Evolutionary conservation across 1,140 invertebrate genomes (phyloP).

Genomic region (Atta colombica): DNA sequence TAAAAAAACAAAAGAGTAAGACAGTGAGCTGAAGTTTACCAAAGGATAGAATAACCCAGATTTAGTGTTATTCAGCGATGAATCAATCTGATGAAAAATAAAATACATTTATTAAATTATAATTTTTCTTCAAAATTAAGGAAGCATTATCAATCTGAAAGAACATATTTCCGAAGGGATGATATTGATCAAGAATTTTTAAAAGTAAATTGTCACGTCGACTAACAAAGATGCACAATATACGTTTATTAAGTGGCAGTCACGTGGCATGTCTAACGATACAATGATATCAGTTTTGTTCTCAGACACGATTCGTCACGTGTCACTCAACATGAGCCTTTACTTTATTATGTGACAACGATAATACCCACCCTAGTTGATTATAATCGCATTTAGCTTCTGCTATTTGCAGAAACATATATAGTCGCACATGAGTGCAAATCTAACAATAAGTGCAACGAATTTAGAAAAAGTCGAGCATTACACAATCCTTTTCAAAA

Average conservation of each 20-base stretch:
- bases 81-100: not conserved
- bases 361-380: slow-evolving; percentile 68
- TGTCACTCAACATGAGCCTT: slow-evolving; percentile 80
- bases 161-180: not conserved
- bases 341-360: slow-evolving; percentile 80
- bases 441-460: not conserved
- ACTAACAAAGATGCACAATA: slow-evolving; percentile 76
- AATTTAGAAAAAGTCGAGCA: not conserved
- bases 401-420: slow-evolving; percentile 70
- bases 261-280: slow-evolving; percentile 81
- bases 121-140: slow-evolving; percentile 8
- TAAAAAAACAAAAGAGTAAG: too few relatives aligned
- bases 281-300: slow-evolving; percentile 83
- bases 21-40: too few relatives aligned
- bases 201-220: not conserved
- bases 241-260: slow-evolving; percentile 83
- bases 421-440: not conserved
- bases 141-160: not conserved
- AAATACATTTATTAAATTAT: slow-evolving; percentile 1
- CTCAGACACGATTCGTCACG: slow-evolving; percentile 80
- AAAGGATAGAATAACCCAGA: too few relatives aligned
- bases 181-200: slow-evolving; percentile 45
- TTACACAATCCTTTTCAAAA: not conserved
- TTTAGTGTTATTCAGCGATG: not conserved
- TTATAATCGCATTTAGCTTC: slow-evolving; percentile 85